Base-by-base conservation (phyloP, 2,888 invertebrate genomes). In the Sinhomidia bicolor region DNA sequence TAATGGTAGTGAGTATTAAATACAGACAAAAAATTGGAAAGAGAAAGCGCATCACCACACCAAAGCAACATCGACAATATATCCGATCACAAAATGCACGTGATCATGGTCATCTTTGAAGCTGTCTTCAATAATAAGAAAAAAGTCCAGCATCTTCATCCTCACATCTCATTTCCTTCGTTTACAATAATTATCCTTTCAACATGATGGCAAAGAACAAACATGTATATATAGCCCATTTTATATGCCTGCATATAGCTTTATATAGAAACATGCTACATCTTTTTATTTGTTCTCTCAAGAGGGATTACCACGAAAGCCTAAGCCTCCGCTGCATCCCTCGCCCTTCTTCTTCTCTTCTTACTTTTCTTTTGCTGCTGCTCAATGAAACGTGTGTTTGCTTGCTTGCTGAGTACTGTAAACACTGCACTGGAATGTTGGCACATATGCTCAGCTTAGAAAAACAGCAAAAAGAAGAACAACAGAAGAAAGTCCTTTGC, bases 131-230 rank as follows among this genome's bases (percentile, higher is more conserved):
- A 51, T 51, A 51, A 4, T 14, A n/a, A n/a, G n/a, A n/a, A 4
- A 51, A n/a, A 14, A 51, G 14, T 51, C 17, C 5, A 54, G 5
- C 12, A 26, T n/a, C 65, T 17, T 68, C 65, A 68, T 68, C 65
- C 17, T 32, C 65, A 32, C 65, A 14, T 68, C 29, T 36, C 65
- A 68, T 68, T 36, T 68, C 32, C 65, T 36, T 7, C 36, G 65
- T 68, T 68, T 68, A 68, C 65, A 68, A 36, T 68, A 68, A 68
- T 68, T 68, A 68, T 68, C 65, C 29, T 68, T 68, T 68, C 65
- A 32, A 1, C 17, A 29, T 29, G 12, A 1, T 62, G 36, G 20
- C 32, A 68, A 26, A 68, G 36, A n/a, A 36, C 32, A 62, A 68
- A 26, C 32, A 47, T 14, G 47, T 47, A 47, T 57, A 17, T 17